Percentiles rank a stretch among this genome's conserved stretches.
These are phyloP conservation scores for Pygoscelis adeliae DNA, from an alignment of 2,113 vertebrate species.

Conservation along the genomic window DNA sequence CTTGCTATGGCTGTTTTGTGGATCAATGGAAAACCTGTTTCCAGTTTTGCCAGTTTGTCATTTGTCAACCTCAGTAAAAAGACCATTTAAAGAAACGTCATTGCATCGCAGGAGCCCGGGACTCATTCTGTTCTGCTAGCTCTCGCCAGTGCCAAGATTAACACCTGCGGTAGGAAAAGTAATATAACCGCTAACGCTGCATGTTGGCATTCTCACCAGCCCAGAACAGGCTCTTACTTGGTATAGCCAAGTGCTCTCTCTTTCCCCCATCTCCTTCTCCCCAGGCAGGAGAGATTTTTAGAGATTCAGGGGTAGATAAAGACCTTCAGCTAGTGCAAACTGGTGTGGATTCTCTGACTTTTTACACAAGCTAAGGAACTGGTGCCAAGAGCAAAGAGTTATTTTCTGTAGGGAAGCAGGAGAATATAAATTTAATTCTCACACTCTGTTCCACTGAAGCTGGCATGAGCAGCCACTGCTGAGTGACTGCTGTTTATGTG, in stretches of 20 bases:
- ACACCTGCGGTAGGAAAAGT: constrained; percentile 47
- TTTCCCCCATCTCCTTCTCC: neutral
- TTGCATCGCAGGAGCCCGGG: neutral
- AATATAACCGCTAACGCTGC: neutral
- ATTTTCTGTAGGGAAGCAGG: neutral
- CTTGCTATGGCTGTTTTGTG: neutral
- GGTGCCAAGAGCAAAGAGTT: neutral
- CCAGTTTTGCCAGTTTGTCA: constrained; percentile 26
- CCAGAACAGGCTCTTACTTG: neutral
- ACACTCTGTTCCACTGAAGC: neutral
- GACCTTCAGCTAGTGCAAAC: neutral
- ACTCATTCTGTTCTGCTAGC: constrained; percentile 11
- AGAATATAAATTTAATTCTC: constrained; percentile 10
- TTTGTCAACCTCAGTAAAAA: constrained; percentile 38
- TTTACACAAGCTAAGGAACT: neutral
- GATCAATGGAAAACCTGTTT: constrained; percentile 16
- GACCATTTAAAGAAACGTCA: constrained; percentile 29
- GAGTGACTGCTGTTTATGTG: constrained; percentile 50
- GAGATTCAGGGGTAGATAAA: neutral
- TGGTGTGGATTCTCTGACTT: neutral
- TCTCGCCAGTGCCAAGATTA: constrained; percentile 51
- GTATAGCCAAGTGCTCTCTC: neutral
- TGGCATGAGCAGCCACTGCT: constrained; percentile 34
- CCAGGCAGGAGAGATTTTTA: constrained; percentile 3
- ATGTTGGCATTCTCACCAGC: constrained; percentile 15